Conservation (phyloP, 2,113 vertebrate genomes). For the Corvus moneduloides region DNA sequence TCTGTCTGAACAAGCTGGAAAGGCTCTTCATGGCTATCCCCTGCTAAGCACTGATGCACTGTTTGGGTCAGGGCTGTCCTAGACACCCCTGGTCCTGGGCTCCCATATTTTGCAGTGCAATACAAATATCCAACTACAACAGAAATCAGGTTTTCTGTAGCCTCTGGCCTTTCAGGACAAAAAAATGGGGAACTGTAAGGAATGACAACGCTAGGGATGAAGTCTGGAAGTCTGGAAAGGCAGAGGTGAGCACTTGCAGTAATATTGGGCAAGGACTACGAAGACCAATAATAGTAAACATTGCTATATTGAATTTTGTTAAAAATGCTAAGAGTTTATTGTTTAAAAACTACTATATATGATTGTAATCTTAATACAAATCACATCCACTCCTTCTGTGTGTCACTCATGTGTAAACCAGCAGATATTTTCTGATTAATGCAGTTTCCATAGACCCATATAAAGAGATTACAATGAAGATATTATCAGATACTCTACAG, state of each 20-base stretch:
- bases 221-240: neutral
- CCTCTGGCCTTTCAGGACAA: neutral
- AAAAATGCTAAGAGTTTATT: neutral
- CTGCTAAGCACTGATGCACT: neutral
- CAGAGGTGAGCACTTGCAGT: neutral
- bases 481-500: neutral
- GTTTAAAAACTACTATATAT: neutral
- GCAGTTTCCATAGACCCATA: neutral
- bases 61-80: neutral
- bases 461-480: neutral
- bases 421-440: neutral
- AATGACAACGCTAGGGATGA: neutral
- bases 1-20: neutral
- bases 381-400: neutral
- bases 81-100: neutral
- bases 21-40: neutral
- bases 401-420: neutral
- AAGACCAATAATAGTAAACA: neutral
- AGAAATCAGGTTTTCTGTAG: neutral
- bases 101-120: neutral
- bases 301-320: neutral
- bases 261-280: neutral
- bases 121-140: neutral
- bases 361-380: neutral
- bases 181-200: neutral